Conservation (phyloP, 2,113 vertebrate genomes). For the Myiozetetes cayanensis region DNA sequence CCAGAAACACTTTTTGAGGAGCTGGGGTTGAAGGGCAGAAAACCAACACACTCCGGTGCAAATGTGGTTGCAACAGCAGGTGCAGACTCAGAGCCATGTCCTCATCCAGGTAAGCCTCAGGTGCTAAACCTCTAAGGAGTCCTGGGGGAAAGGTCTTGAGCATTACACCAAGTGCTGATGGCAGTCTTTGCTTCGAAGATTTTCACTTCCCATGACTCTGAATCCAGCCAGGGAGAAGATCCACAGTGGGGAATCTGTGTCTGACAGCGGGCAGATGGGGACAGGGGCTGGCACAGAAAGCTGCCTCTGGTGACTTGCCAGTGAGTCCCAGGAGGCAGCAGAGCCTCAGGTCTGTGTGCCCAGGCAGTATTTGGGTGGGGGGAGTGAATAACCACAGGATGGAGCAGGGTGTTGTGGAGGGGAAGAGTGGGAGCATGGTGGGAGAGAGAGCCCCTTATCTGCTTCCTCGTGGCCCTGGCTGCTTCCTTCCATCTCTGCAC, state of each 20-base stretch:
- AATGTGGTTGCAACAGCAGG: fast-evolving
- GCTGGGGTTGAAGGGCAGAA: neutral
- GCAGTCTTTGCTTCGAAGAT: neutral
- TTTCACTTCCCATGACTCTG: neutral
- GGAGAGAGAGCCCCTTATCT: conserved; percentile 13
- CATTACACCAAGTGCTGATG: fast-evolving
- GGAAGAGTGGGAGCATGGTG: neutral
- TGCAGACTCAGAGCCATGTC: fast-evolving
- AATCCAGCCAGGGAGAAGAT: neutral
- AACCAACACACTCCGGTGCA: neutral
- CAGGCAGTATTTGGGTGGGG: neutral
- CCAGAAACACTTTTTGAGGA: neutral
- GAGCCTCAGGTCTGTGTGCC: neutral
- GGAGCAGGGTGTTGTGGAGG: neutral
- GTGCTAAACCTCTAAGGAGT: neutral
- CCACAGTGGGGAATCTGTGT: neutral
- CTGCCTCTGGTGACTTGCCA: neutral
- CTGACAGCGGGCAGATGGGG: neutral
- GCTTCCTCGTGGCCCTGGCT: neutral
- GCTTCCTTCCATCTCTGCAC: neutral
- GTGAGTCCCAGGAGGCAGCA: neutral
- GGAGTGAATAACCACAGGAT: conserved; percentile 7
- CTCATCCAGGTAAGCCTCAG: fast-evolving
- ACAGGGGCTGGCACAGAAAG: neutral
- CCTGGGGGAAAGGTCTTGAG: neutral